A percentile compares a stretch with the other conserved stretches of the same genome.
phyloP scores from a whole-genome alignment of 2,113 vertebrate genomes.

The Ceratotherium simum region DNA sequence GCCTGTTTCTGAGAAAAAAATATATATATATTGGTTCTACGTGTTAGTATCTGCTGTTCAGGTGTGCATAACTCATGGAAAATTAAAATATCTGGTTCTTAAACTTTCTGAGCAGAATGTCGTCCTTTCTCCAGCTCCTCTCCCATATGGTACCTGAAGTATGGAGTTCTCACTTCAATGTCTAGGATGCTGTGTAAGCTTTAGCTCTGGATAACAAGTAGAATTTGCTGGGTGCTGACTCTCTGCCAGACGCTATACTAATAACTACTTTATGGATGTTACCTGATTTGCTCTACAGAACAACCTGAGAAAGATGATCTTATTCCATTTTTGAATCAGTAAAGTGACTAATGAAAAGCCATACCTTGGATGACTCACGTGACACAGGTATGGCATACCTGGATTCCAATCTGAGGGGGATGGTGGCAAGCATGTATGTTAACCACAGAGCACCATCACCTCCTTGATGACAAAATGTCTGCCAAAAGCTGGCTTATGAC shows the following conservation, averaged over 20 bases:
- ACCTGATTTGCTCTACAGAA: neutral
- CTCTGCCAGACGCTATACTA: too few relatives aligned
- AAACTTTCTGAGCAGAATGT: constrained; percentile 41
- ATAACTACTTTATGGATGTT: neutral
- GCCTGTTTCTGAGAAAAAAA: neutral
- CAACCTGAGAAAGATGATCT: neutral
- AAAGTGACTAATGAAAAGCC: neutral
- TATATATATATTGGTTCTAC: neutral
- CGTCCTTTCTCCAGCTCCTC: neutral
- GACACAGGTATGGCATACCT: neutral
- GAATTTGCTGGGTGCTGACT: neutral
- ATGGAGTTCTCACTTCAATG: neutral
- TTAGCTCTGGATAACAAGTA: neutral
- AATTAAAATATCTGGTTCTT: constrained; percentile 17
- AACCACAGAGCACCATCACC: fast-evolving
- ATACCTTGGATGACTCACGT: neutral
- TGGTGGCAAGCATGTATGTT: neutral
- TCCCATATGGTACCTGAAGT: neutral
- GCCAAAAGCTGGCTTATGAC: neutral
- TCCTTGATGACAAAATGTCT: neutral
- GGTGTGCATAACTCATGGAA: neutral
- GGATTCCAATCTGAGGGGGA: neutral
- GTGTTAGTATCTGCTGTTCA: constrained; percentile 59
- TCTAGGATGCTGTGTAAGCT: neutral
- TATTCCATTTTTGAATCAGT: neutral